Evolutionary conservation across 2,113 vertebrate species (phyloP).

Genomic region (Sorex fumeus): DNA sequence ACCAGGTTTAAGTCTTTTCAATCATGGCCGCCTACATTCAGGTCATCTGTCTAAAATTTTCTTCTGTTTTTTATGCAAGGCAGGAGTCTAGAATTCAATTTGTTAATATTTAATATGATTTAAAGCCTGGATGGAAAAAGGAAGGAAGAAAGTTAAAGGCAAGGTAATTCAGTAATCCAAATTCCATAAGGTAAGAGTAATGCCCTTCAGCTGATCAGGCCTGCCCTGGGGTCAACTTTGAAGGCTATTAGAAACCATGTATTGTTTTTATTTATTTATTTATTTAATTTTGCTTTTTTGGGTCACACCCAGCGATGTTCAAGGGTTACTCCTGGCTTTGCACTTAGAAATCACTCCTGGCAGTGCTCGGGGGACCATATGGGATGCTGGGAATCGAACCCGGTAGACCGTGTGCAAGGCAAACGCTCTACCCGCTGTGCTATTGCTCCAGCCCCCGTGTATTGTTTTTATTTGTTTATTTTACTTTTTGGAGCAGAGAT

Average conservation of each 20-base stretch:
- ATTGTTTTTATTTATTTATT: neutral
- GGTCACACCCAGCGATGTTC: no score
- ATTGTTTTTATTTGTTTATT: neutral
- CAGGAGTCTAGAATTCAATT: neutral
- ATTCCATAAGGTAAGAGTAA: neutral
- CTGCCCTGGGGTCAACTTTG: neutral
- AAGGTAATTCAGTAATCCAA: neutral
- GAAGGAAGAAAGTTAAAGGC: neutral
- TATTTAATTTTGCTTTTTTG: no score
- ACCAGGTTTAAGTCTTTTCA: neutral
- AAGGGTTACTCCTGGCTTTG: no score
- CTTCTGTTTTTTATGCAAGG: neutral
- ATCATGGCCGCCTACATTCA: neutral
- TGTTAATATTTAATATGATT: neutral
- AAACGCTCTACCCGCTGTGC: no score
- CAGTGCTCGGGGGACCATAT: no score
- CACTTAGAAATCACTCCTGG: no score
- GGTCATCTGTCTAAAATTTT: slow-evolving; percentile 12
- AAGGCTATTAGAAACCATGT: neutral
- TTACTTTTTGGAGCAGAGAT: no score
- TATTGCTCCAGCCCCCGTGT: no score
- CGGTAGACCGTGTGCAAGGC: no score
- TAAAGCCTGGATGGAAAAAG: neutral
- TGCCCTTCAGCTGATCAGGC: no score
- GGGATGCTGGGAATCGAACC: no score